Base-by-base conservation (phyloP, 2,888 invertebrate species). In the Fissipunctia ypsillon region DNA sequence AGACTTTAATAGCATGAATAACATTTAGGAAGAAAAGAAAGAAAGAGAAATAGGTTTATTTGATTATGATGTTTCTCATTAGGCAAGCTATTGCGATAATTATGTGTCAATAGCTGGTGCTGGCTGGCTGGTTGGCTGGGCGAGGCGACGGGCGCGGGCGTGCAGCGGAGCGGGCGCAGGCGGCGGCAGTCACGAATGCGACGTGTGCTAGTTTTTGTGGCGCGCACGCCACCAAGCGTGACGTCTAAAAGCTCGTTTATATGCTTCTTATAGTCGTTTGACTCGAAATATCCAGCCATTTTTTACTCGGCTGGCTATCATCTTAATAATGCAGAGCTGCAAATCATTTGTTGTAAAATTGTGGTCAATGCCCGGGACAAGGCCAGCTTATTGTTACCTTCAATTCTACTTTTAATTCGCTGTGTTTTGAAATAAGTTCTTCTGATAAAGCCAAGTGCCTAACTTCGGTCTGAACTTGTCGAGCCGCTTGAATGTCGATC, bases 211-310 rank as follows among this genome's bases (percentile, higher is more conserved):
- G 90, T 95, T 95, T 95, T 95, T 95, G 91, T 90, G 81, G 84
- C 88, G 87, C 89, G 89, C 88, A 90, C 88, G 91, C 93, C 88
- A 88, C 90, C 90, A 89, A 94, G 91, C 95, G 94, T 95, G 91
- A 95, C 94, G 92, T 91, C 93, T 93, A 94, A 95, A 95, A 94
- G 94, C 94, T 95, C 94, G 93, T 95, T 94, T 94, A 94, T 92
- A 93, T 91, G 93, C 93, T 95, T 95, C 92, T 95, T 95, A 91
- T 93, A 90, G 88, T 86, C 89, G 87, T 90, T 93, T 91, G 91
- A 91, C 89, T 92, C 87, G 85, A 90, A 90, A 91, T 90, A 91
- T 89, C 90, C 88, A 89, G 87, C 75, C 67, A 80, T 91, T 93
- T 93, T 93, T 93, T 93, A 86, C 83, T 80, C 69, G 84, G 84